These are phyloP conservation scores for Argopecten irradians DNA, from an alignment of 1,140 invertebrate genomes.

Conservation along the genomic window DNA sequence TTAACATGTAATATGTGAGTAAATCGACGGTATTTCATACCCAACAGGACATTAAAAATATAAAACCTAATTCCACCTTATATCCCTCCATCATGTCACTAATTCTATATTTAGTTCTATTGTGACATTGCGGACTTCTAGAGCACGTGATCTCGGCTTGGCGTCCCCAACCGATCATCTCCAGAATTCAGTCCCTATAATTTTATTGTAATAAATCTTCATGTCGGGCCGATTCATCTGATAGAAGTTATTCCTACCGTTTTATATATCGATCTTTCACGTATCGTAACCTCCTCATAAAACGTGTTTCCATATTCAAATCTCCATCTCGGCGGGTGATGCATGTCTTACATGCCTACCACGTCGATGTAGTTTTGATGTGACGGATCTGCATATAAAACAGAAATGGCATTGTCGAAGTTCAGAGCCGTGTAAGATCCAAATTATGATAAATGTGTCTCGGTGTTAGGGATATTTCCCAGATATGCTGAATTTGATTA, in stretches of 20 bases:
- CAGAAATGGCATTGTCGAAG: neutral
- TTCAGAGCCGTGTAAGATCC: neutral
- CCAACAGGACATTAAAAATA: no score
- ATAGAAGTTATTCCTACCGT: neutral
- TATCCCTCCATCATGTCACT: no score
- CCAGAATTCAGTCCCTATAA: neutral
- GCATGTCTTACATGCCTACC: neutral
- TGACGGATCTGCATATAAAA: neutral
- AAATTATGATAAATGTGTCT: neutral
- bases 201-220: neutral
- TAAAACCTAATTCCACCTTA: no score
- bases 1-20: no score
- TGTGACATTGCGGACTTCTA: no score
- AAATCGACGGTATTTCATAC: no score
- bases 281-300: neutral
- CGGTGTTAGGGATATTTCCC: neutral
- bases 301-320: slow-evolving; percentile 7
- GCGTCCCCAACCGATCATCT: neutral
- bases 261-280: neutral
- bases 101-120: no score
- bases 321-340: neutral
- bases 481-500: neutral
- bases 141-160: no score
- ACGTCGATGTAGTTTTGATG: neutral
- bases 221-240: neutral